Evolutionary conservation across 2,888 invertebrate species (phyloP).

Genomic region (Polyploca ridens): DNA sequence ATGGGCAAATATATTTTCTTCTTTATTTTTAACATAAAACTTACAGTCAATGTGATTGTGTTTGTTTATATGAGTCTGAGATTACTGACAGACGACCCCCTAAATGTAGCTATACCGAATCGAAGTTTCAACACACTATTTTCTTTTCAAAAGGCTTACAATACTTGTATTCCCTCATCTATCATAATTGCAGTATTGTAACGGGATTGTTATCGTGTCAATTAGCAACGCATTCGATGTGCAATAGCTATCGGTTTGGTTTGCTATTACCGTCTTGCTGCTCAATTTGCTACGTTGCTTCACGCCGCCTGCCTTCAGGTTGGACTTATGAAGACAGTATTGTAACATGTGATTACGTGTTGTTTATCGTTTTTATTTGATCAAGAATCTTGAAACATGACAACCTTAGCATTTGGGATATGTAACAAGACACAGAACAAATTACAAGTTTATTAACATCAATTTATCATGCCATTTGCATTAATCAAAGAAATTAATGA

Average conservation of each 20-base stretch:
- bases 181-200: neutral
- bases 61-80: no score
- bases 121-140: no score
- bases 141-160: neutral
- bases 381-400: constrained; percentile 25
- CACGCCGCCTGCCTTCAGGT: constrained; percentile 26
- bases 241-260: constrained; percentile 43
- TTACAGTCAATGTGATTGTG: no score
- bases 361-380: constrained; percentile 15
- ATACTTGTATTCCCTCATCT: neutral
- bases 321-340: constrained; percentile 24
- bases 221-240: constrained; percentile 39
- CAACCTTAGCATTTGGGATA: constrained; percentile 12
- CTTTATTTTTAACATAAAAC: no score
- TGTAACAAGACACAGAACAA: no score
- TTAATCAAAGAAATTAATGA: no score
- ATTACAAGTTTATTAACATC: no score
- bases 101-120: no score
- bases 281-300: constrained; percentile 40
- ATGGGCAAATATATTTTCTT: no score
- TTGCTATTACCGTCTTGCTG: constrained; percentile 31
- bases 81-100: no score
- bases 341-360: constrained; percentile 22
- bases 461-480: no score
- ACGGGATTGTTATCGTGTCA: constrained; percentile 22